phyloP scores from a whole-genome alignment of 2,797 vertebrate species.

The Myotis findleyi region DNA sequence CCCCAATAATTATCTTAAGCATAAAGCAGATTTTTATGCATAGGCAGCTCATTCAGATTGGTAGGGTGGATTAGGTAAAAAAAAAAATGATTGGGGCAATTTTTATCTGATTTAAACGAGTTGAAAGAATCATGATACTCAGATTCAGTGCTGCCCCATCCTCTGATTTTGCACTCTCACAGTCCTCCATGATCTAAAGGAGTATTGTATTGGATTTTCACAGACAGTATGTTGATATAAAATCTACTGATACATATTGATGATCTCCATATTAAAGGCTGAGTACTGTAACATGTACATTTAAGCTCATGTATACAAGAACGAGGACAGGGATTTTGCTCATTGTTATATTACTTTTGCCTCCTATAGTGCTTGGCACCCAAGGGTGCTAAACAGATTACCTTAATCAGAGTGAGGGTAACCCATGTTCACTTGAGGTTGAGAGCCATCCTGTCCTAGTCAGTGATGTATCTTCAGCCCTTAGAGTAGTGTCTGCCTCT shows the following conservation, averaged over 20 bases:
- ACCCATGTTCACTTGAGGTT: not conserved
- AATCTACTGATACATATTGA: not conserved
- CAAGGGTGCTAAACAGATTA: not conserved
- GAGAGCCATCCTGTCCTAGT: not conserved
- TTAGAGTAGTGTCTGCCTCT: not conserved
- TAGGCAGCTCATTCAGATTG: not conserved
- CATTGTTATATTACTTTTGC: not conserved
- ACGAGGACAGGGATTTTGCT: not conserved
- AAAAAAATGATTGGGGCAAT: not conserved
- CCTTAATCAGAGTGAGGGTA: not conserved
- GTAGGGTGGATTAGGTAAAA: not conserved
- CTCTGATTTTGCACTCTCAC: not conserved
- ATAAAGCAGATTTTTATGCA: not conserved
- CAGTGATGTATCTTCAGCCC: not conserved
- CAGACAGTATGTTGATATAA: not conserved
- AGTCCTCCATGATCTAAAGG: not conserved
- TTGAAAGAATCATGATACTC: not conserved
- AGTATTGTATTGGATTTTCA: not conserved
- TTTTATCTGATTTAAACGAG: not conserved
- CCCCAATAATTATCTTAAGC: not conserved
- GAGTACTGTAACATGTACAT: rapidly evolving
- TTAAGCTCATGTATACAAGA: not conserved
- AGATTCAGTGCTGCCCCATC: not conserved
- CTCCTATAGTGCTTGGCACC: not conserved
- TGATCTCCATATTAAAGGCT: not conserved